These are phyloP conservation scores for Platycercus adscitus DNA, from an alignment of 2,113 vertebrate species.

Conservation along the genomic window DNA sequence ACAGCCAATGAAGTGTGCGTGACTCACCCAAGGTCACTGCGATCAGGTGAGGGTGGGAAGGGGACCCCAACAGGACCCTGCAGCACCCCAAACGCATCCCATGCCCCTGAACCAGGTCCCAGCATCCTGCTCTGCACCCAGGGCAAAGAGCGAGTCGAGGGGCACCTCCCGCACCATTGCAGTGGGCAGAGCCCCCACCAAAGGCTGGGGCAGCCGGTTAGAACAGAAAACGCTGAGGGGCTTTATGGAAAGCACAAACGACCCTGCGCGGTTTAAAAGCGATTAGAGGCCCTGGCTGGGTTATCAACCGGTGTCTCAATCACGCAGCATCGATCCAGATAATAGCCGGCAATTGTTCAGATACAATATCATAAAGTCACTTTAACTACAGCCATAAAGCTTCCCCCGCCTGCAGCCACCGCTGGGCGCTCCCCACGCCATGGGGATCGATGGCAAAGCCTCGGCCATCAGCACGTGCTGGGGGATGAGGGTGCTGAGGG, in stretches of 20 bases:
- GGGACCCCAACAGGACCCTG: not conserved
- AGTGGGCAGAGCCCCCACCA: not conserved
- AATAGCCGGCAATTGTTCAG: slow-evolving; percentile 64
- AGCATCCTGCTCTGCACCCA: not conserved
- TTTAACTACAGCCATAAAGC: slow-evolving; percentile 58
- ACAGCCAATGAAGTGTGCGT: not conserved
- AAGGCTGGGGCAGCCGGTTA: not conserved
- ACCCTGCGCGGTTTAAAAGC: not conserved
- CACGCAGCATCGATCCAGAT: slow-evolving; percentile 57
- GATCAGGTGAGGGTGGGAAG: not conserved
- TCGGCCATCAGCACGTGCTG: fast-evolving
- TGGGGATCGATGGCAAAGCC: not conserved
- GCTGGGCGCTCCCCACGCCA: not conserved
- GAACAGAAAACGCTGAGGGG: not conserved
- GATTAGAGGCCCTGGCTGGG: slow-evolving; percentile 23
- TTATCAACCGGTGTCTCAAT: slow-evolving; percentile 53
- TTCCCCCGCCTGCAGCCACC: slow-evolving; percentile 34
- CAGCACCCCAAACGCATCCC: not conserved
- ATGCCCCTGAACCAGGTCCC: fast-evolving
- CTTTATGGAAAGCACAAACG: not conserved
- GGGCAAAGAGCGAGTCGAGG: not conserved
- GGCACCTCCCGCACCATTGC: fast-evolving
- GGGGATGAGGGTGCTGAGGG: fast-evolving
- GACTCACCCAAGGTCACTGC: not conserved
- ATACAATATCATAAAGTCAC: slow-evolving; percentile 59